phyloP scores from a whole-genome alignment of 1,140 invertebrate genomes.

The Homalodisca vitripennis region DNA sequence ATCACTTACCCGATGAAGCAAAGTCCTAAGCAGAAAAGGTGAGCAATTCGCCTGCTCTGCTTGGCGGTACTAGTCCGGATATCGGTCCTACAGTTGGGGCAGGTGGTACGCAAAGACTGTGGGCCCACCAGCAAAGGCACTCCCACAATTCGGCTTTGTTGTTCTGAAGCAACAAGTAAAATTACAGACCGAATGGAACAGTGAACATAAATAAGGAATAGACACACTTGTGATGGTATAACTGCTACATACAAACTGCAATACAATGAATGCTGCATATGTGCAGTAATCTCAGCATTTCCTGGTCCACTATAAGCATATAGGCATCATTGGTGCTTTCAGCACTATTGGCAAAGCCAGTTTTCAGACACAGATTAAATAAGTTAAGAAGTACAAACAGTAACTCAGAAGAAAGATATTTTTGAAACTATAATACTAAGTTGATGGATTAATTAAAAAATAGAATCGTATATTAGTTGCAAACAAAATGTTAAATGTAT shows the following conservation, averaged over 20 bases:
- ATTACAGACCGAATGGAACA: neutral
- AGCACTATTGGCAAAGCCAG: no score
- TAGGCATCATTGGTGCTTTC: neutral
- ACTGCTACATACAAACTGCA: neutral
- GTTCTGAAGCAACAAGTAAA: neutral
- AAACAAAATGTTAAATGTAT: no score
- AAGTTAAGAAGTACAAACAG: no score
- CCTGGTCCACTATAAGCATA: neutral
- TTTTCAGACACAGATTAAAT: no score
- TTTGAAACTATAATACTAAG: no score
- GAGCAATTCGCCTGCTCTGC: slow-evolving; percentile 21
- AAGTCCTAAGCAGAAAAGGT: slow-evolving; percentile 33
- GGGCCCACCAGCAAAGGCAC: slow-evolving; percentile 28
- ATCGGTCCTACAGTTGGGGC: slow-evolving; percentile 31
- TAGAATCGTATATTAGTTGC: no score
- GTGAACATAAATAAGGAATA: no score
- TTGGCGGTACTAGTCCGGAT: neutral
- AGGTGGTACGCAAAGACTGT: slow-evolving; percentile 24
- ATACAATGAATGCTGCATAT: neutral
- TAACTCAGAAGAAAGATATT: no score
- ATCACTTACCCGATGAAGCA: slow-evolving; percentile 32
- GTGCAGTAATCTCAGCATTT: neutral
- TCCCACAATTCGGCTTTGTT: neutral
- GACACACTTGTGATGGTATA: neutral
- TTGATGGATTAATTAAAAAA: no score